These are phyloP conservation scores for Muscina levida DNA, from an alignment of 2,888 invertebrate species.

Conservation along the genomic window DNA sequence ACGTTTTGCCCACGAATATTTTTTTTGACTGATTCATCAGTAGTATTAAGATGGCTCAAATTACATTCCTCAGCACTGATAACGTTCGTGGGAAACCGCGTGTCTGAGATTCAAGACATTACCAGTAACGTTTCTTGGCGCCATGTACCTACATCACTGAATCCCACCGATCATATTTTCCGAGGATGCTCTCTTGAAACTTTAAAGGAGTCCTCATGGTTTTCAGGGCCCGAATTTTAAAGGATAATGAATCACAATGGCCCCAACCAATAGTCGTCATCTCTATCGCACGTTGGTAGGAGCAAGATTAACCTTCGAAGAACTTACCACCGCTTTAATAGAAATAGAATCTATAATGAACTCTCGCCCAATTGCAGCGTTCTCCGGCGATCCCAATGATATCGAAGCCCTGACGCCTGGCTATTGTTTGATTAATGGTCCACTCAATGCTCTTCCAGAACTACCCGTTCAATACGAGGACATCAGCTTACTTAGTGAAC, in stretches of 20 bases:
- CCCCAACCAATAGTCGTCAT: too few relatives aligned
- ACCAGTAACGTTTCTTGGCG: slow-evolving; percentile 45
- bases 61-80: slow-evolving; percentile 39
- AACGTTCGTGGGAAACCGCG: slow-evolving; percentile 49
- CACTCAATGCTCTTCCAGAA: too few relatives aligned
- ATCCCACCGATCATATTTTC: slow-evolving; percentile 57
- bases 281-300: too few relatives aligned
- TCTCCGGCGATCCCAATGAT: too few relatives aligned
- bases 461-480: too few relatives aligned
- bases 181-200: slow-evolving; percentile 51
- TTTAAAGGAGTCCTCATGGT: slow-evolving; percentile 52
- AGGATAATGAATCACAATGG: slow-evolving; percentile 20
- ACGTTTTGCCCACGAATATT: too few relatives aligned
- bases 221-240: slow-evolving; percentile 45
- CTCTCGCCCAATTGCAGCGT: too few relatives aligned
- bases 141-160: slow-evolving; percentile 53
- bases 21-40: slow-evolving; percentile 13
- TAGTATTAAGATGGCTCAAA: slow-evolving; percentile 49
- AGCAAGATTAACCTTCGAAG: too few relatives aligned
- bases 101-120: slow-evolving; percentile 51
- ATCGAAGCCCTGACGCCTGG: too few relatives aligned
- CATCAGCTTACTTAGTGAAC: slow-evolving; percentile 43
- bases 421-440: too few relatives aligned
- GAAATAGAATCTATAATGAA: too few relatives aligned
- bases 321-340: too few relatives aligned